Conservation (phyloP, 1,140 invertebrate genomes). For the Sminthurides bifidus region DNA sequence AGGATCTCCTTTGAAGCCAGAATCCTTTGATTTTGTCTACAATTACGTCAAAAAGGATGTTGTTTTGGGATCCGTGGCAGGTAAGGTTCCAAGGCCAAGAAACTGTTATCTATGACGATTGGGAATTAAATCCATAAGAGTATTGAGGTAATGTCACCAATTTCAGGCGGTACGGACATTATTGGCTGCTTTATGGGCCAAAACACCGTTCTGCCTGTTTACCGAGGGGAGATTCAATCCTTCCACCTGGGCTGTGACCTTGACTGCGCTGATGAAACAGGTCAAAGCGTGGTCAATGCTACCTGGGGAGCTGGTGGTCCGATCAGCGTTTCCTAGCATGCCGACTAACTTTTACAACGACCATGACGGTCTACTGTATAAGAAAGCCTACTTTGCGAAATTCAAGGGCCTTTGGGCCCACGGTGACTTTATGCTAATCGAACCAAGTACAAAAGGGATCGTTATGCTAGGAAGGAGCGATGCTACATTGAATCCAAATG, state of each 20-base stretch:
- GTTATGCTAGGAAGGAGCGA: conserved; percentile 48
- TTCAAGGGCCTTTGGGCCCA: conserved; percentile 38
- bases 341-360: conserved; percentile 50
- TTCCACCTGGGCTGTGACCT: conserved; percentile 44
- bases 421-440: conserved; percentile 47
- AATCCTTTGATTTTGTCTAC: conserved; percentile 48
- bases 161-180: conserved; percentile 47
- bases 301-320: conserved; percentile 47
- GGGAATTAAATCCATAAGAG: neutral
- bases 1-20: conserved; percentile 46
- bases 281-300: conserved; percentile 40
- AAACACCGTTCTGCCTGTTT: conserved; percentile 43
- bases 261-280: conserved; percentile 34
- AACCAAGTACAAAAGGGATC: conserved; percentile 43
- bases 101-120: neutral
- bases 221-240: conserved; percentile 47
- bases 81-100: conserved; percentile 31
- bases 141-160: neutral
- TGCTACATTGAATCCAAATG: conserved; percentile 51
- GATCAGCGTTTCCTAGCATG: conserved; percentile 49
- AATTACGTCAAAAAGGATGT: conserved; percentile 44
- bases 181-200: conserved; percentile 49
- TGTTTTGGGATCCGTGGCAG: conserved; percentile 46
- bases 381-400: conserved; percentile 45
- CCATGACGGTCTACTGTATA: conserved; percentile 41